Percentiles rank a stretch among this genome's conserved stretches.
These are phyloP conservation scores for Ormyrus pomaceus DNA, from an alignment of 2,888 invertebrate genomes.

Conservation along the genomic window DNA sequence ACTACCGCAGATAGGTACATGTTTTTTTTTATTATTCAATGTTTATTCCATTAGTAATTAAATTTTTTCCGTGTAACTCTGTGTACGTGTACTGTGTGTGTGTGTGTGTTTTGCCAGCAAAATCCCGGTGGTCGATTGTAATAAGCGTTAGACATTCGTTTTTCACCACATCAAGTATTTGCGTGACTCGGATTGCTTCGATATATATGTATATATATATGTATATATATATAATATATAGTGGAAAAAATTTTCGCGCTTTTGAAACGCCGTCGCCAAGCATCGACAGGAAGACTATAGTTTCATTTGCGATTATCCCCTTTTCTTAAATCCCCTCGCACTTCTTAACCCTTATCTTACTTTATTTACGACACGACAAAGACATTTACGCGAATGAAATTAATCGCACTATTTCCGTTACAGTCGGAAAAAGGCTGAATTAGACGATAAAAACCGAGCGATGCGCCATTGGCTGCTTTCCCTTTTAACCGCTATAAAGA, in stretches of 20 bases:
- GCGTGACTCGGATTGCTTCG: constrained; percentile 44
- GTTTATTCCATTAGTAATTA: constrained; percentile 47
- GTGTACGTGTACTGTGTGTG: too few species aligned
- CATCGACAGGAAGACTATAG: constrained; percentile 55
- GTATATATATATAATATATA: neutral
- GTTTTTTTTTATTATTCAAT: constrained; percentile 51
- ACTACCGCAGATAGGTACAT: constrained; percentile 61
- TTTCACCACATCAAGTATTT: constrained; percentile 6
- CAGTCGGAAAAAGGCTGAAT: constrained; percentile 36
- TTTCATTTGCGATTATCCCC: constrained; percentile 49
- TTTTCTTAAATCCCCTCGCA: constrained; percentile 16
- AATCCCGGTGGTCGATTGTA: constrained; percentile 18
- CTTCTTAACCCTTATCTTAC: constrained; percentile 55
- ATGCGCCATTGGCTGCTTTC: constrained; percentile 40
- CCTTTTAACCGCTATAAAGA: constrained; percentile 15
- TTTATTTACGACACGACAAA: constrained; percentile 41
- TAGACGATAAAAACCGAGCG: constrained; percentile 22
- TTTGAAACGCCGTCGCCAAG: constrained; percentile 42
- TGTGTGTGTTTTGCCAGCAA: constrained; percentile 36
- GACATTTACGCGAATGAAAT: constrained; percentile 52
- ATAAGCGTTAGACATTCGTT: neutral
- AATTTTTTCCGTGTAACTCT: constrained; percentile 45
- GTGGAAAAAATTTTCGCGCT: constrained; percentile 42
- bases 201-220: neutral
- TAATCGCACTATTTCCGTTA: constrained; percentile 27